Evolutionary conservation across 1,140 invertebrate genomes (phyloP), one percentile per base, ranked within the genome.

Genomic region (Nasonia longicornis): DNA sequence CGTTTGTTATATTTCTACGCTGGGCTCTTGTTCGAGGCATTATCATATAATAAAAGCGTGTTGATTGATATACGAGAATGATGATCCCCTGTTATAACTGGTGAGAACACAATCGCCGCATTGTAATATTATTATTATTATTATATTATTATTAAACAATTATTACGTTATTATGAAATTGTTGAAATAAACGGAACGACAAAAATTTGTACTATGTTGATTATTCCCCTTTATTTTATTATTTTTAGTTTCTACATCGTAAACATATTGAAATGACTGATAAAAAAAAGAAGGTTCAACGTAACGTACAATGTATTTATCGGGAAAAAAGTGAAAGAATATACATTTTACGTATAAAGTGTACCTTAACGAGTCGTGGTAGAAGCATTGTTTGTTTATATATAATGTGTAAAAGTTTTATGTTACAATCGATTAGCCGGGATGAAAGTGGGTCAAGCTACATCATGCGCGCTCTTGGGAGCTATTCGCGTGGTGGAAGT

Each of bases 131-230:
- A 89, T 88, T 87, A 87, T 87, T 82, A 78, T 78, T 81, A 81
- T 81, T 81, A 81, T 71, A 70, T 70, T 77, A 81, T 77, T 77
- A 82, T 82, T 78, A 82, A 77, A 75, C 64, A 74, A 90, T 90
- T 90, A 91, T 90, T 91, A 91, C 89, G 89, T 90, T 91, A 90
- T 90, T 78, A 77, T 77, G 88, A 90, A 90, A 90, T 91, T 91
- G 90, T 91, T 91, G 90, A 91, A 91, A 91, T 91, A 91, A 90
- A 91, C 87, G 87, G 89, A 87, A 90, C 88, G 87, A 91, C 88
- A 90, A 90, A 67, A 82, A 82, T 48, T 20, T 67, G 4, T 22
- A 26, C 2, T 67, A 12, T 45, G 10, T 38, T 45, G 52, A 26
- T 77, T 67, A 42, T 69, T 11, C 10, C 14, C 52, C 10, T 38